Percentiles rank a stretch among this genome's conserved stretches.
Conservation (phyloP, 2,113 vertebrate species). For the Theropithecus gelada region DNA sequence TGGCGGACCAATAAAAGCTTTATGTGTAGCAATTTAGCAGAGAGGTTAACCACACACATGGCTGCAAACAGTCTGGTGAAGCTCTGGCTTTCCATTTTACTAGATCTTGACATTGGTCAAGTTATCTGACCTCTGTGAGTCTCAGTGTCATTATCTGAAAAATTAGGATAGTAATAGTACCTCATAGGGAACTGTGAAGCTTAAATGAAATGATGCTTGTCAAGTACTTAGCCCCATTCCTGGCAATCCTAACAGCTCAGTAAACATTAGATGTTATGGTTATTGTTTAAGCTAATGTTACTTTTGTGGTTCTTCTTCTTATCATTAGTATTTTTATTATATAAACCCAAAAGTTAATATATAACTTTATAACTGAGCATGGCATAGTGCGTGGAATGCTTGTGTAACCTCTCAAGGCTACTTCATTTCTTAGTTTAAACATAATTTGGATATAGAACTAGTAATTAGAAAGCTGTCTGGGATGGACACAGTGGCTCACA, state of each 20-base stretch:
- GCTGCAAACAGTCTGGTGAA: not conserved
- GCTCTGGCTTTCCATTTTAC: not conserved
- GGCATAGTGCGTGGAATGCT: not conserved
- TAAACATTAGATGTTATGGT: not conserved
- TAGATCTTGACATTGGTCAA: not conserved
- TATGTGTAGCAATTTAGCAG: not conserved
- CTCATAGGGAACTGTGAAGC: not conserved
- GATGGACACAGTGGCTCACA: too few relatives aligned
- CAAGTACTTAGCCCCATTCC: not conserved
- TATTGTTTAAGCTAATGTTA: not conserved
- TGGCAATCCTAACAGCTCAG: not conserved
- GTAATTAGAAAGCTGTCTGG: not conserved
- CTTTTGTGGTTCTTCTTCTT: not conserved
- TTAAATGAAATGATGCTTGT: not conserved
- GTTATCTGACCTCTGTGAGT: not conserved
- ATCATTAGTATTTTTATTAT: not conserved
- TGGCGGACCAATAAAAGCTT: not conserved
- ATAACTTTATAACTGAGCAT: not conserved
- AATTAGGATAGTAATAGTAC: not conserved
- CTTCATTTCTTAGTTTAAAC: not conserved
- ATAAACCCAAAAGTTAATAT: not conserved
- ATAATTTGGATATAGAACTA: not conserved
- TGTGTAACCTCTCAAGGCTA: not conserved
- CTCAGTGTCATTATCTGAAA: not conserved
- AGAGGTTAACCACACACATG: not conserved